Percentiles rank a stretch among this genome's conserved stretches.
phyloP scores from a whole-genome alignment of 2,888 invertebrate genomes.

The Sphinx pinastri region DNA sequence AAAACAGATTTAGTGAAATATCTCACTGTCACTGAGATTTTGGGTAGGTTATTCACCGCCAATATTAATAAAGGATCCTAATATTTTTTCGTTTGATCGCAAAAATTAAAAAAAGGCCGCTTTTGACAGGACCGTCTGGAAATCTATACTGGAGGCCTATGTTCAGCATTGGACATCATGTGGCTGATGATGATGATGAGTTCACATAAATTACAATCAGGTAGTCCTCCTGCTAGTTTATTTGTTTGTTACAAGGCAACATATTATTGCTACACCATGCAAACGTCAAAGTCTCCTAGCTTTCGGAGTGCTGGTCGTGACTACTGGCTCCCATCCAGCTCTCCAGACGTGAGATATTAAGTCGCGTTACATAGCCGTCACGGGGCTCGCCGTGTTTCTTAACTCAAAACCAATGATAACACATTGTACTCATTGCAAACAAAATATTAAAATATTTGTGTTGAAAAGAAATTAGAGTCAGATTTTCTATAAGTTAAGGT shows the following conservation, averaged over 20 bases:
- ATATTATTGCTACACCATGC: not conserved
- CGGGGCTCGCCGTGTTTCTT: conserved; percentile 32
- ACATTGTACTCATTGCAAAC: not conserved
- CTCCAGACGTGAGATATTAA: conserved; percentile 36
- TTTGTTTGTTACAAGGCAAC: not conserved
- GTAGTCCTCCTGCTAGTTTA: not conserved
- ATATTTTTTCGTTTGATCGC: no score
- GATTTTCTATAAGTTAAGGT: not conserved
- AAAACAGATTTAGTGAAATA: no score
- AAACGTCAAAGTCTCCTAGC: not conserved
- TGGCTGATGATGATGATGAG: no score
- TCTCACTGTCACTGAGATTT: no score
- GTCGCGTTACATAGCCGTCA: conserved; percentile 40
- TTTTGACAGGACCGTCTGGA: no score
- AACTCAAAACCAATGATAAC: not conserved
- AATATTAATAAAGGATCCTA: no score
- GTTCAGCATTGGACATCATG: no score
- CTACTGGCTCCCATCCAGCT: conserved; percentile 41
- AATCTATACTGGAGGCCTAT: no score
- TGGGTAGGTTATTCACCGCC: no score
- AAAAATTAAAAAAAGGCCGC: no score
- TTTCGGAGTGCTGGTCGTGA: not conserved
- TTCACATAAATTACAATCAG: no score
- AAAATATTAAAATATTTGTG: not conserved
- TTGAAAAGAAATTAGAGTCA: not conserved